These are phyloP conservation scores for Rhinolophus sinicus DNA, from an alignment of 2,113 vertebrate genomes.

Conservation along the genomic window DNA sequence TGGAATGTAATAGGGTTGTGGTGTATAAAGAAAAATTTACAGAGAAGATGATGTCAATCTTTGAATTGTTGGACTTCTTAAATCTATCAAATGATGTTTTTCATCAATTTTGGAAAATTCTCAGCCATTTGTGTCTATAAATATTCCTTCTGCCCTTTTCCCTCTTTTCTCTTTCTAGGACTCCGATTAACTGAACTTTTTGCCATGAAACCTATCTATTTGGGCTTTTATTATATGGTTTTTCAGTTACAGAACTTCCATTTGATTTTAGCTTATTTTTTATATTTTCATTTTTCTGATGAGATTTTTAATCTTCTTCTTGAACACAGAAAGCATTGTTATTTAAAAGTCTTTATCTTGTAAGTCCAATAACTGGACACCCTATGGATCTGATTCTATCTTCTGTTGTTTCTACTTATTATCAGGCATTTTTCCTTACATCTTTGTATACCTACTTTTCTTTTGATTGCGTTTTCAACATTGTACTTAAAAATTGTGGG, in stretches of 20 bases:
- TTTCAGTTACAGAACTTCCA: not conserved
- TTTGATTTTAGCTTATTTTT: not conserved
- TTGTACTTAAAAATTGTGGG: not conserved
- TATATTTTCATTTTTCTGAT: not conserved
- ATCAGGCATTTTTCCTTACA: not conserved
- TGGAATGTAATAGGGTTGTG: not conserved
- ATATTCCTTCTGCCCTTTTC: not conserved
- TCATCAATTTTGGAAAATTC: not conserved
- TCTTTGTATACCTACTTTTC: not conserved
- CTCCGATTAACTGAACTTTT: not conserved
- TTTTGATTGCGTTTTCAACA: not conserved
- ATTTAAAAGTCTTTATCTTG: not conserved
- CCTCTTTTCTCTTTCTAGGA: constrained; percentile 5
- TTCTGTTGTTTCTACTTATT: not conserved
- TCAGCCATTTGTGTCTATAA: constrained; percentile 8
- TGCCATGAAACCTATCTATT: not conserved
- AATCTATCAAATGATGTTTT: not conserved
- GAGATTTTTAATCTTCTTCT: not conserved
- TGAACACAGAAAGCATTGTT: not conserved
- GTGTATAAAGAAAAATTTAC: not conserved
- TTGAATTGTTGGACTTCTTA: not conserved
- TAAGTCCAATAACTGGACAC: not conserved
- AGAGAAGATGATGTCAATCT: not conserved
- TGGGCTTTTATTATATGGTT: not conserved
- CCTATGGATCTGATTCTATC: not conserved